Percentiles rank a stretch among this genome's conserved stretches.
These are phyloP conservation scores for Macrotrachela quadricornifera DNA, from an alignment of 1,140 invertebrate genomes.

Conservation along the genomic window DNA sequence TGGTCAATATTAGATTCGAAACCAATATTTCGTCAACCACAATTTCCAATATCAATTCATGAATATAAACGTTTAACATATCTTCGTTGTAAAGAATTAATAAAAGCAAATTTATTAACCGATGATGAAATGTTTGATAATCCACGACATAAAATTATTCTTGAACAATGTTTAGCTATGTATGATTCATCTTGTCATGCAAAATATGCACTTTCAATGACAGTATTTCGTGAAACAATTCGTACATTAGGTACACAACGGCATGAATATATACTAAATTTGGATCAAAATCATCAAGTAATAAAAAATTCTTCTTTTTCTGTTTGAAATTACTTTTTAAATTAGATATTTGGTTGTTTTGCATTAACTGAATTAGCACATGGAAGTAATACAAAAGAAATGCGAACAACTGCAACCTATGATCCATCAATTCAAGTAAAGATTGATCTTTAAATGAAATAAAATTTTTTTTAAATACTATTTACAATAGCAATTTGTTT, in stretches of 20 bases:
- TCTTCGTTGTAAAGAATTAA: no score
- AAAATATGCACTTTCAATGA: slow-evolving; percentile 24
- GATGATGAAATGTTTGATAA: slow-evolving; percentile 36
- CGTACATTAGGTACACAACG: no score
- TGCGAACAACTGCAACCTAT: slow-evolving; percentile 70
- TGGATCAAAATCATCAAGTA: no score
- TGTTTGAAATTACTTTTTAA: no score
- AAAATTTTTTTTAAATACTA: not conserved
- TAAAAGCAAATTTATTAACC: slow-evolving; percentile 28
- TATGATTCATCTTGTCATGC: slow-evolving; percentile 46
- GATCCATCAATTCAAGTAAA: slow-evolving; percentile 40
- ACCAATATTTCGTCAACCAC: no score
- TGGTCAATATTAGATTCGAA: no score
- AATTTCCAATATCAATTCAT: no score
- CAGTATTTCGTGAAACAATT: no score
- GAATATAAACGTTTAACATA: no score
- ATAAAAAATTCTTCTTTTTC: no score
- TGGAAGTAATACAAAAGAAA: slow-evolving; percentile 71
- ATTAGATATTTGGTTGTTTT: slow-evolving; percentile 47
- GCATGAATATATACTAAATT: no score
- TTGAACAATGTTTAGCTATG: slow-evolving; percentile 37
- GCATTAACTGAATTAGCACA: slow-evolving; percentile 79
- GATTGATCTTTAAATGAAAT: not conserved
- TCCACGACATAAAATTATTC: slow-evolving; percentile 23
- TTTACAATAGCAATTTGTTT: not conserved